These are phyloP conservation scores for Tenebrosternarchus preto DNA, from an alignment of 2,113 vertebrate species.

Conservation along the genomic window DNA sequence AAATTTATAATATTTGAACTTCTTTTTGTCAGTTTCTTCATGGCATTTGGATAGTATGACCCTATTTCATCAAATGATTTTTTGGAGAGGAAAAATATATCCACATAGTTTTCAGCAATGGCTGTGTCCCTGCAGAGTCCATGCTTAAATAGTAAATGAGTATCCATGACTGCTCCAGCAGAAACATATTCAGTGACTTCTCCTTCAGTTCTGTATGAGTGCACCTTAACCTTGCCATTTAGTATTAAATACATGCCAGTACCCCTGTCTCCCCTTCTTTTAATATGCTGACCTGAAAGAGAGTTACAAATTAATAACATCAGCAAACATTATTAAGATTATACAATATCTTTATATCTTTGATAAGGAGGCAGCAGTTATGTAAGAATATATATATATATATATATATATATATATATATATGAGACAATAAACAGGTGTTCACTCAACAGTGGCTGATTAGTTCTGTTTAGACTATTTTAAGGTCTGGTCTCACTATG, in stretches of 20 bases:
- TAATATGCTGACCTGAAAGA: slow-evolving; percentile 37
- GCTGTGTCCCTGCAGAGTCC: slow-evolving; percentile 24
- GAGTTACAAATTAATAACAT: neutral
- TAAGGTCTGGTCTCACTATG: no score
- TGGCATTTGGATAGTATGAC: slow-evolving; percentile 27
- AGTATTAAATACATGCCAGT: slow-evolving; percentile 38
- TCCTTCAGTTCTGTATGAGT: neutral
- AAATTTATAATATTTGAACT: neutral
- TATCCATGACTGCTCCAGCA: slow-evolving; percentile 18
- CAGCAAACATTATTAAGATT: neutral
- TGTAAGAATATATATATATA: neutral
- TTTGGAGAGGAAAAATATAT: slow-evolving; percentile 36
- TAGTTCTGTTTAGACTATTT: no score
- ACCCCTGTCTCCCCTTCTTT: slow-evolving; percentile 44
- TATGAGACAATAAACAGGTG: no score
- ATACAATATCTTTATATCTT: no score
- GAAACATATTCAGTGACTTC: neutral
- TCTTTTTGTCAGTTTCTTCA: slow-evolving; percentile 16
- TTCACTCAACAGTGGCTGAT: no score
- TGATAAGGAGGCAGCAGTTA: neutral
- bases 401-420: neutral
- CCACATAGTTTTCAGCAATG: slow-evolving; percentile 45
- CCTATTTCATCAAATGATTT: slow-evolving; percentile 11
- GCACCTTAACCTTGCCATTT: slow-evolving; percentile 34
- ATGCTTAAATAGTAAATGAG: neutral